These are phyloP conservation scores for Haliaeetus leucogaster DNA, from an alignment of 2,113 vertebrate genomes.

Conservation along the genomic window DNA sequence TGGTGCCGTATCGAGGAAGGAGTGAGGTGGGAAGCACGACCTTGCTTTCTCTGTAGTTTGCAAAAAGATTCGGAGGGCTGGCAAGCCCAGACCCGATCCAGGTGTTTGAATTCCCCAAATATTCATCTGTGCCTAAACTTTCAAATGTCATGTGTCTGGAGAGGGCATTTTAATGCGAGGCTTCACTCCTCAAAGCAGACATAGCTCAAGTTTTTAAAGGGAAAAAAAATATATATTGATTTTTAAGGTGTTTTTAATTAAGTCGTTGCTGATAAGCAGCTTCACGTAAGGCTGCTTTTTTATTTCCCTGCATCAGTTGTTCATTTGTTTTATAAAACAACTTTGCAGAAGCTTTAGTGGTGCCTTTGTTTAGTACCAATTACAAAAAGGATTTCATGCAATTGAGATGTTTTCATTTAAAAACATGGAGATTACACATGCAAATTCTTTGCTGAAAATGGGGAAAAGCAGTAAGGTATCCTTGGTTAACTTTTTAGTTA, in stretches of 20 bases:
- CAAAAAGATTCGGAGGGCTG: background rate
- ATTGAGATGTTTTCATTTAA: slow-evolving; percentile 74
- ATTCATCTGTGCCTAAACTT: slow-evolving; percentile 66
- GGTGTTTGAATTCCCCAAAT: slow-evolving; percentile 72
- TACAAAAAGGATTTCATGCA: slow-evolving; percentile 62
- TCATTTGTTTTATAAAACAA: slow-evolving; percentile 43
- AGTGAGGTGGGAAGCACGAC: slow-evolving; percentile 18
- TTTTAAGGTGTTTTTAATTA: slow-evolving; percentile 57
- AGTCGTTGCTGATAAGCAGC: slow-evolving; percentile 4
- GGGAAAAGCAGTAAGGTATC: slow-evolving; percentile 74
- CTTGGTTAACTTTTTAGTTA: slow-evolving; percentile 84
- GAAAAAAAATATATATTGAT: background rate
- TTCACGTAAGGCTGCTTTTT: slow-evolving; percentile 38
- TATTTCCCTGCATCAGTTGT: slow-evolving; percentile 25
- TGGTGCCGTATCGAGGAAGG: background rate
- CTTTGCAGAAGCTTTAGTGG: slow-evolving; percentile 39
- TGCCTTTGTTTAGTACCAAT: slow-evolving; percentile 71
- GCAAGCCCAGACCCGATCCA: slow-evolving; percentile 58
- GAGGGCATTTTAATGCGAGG: slow-evolving; percentile 60
- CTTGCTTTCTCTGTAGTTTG: slow-evolving; percentile 9
- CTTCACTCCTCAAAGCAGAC: slow-evolving; percentile 56
- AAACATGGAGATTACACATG: slow-evolving; percentile 71
- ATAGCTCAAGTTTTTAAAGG: slow-evolving; percentile 32
- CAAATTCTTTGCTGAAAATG: slow-evolving; percentile 72
- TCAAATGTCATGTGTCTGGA: slow-evolving; percentile 64